A percentile compares a stretch with the other conserved stretches of the same genome.
Evolutionary conservation across 1,140 invertebrate genomes (phyloP).

Genomic region (Anoplolepis gracilipes): DNA sequence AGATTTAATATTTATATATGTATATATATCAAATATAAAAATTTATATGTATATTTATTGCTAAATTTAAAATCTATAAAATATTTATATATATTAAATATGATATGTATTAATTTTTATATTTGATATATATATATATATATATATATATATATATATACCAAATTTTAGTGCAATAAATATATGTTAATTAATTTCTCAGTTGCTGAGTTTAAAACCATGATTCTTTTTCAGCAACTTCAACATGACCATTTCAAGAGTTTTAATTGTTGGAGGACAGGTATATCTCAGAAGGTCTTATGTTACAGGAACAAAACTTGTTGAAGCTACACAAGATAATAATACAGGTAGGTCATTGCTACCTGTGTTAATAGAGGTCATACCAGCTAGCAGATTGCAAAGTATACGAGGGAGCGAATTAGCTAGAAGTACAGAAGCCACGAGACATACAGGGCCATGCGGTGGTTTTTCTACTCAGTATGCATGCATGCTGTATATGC

Average conservation of each 20-base stretch:
- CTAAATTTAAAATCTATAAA: no score
- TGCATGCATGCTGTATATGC: conserved; percentile 94
- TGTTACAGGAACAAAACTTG: conserved; percentile 69
- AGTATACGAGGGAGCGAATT: conserved; percentile 90
- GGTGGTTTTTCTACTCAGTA: conserved; percentile 98
- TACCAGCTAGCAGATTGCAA: conserved; percentile 88
- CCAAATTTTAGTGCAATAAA: not conserved
- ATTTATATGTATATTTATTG: no score
- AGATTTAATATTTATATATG: no score
- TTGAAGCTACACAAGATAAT: conserved; percentile 77
- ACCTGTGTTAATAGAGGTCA: conserved; percentile 92
- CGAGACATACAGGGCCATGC: conserved; percentile 93
- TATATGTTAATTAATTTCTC: no score
- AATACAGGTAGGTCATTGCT: conserved; percentile 82
- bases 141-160: no score
- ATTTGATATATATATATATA: no score
- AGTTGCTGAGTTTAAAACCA: not conserved
- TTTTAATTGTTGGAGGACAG: conserved; percentile 24
- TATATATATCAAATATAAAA: no score
- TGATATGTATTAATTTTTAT: no score
- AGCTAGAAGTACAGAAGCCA: conserved; percentile 87
- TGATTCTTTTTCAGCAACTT: not conserved
- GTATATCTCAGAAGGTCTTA: conserved; percentile 54
- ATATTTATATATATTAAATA: no score
- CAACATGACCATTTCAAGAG: conserved; percentile 61